Base-by-base conservation (phyloP, 2,888 invertebrate genomes). In the Leptinotarsa rubiginosa region DNA sequence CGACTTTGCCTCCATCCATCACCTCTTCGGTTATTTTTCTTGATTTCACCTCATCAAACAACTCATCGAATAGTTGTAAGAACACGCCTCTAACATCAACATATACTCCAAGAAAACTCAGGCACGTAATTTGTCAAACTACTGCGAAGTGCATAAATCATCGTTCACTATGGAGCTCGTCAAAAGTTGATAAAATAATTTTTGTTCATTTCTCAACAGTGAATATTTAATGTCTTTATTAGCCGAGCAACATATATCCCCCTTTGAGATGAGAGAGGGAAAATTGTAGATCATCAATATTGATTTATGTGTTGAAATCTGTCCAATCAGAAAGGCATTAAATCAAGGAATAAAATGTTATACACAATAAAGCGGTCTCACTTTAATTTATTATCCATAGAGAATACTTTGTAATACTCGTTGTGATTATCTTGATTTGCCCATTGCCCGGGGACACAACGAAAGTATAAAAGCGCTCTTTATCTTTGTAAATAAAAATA, bases 241-340 rank as follows among this genome's bases (percentile, higher is more conserved):
- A 75, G 70, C 64, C 69, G 68, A 52, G 16, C 56, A 47, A 69
- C 52, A 69, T 47, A 69, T 47, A 72, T 69, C 20, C 31, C 67
- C 67, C 25, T 59, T 59, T 70, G 68, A 64, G 69, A 76, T 74
- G 73, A 52, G 49, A 69, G 65, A 76, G 54, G 71, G 69, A 74
- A 79, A 80, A 79, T 77, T 78, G 77, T 77, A 77, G 79, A 73
- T 75, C 66, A 73, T 76, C 76, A 72, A 69, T 76, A 69, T 73
- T 79, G 78, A 78, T 80, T 81, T 81, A 79, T 80, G 76, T 77
- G 76, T 70, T 76, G 76, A 79, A 78, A 79, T 78, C 50, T 76
- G 76, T 78, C 76, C 77, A 75, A 77, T 77, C 74, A 77, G 74
- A 78, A 77, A 73, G 75, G 79, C 67, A 74, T 76, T 79, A 80